Evolutionary conservation across 2,113 vertebrate species (phyloP), one percentile per base, ranked within the genome.

Genomic region (Athene noctua): DNA sequence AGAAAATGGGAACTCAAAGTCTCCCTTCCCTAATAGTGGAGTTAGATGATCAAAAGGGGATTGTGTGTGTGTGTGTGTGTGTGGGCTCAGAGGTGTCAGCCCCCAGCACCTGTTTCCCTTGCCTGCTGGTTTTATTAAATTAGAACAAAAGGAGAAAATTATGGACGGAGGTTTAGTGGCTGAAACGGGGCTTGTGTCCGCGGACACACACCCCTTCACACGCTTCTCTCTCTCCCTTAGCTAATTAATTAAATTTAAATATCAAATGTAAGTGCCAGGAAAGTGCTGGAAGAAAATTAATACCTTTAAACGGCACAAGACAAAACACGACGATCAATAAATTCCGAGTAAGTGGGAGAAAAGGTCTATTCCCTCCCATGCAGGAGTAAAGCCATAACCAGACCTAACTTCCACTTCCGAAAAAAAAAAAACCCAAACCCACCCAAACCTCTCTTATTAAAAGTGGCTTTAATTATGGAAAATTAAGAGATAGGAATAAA

Each of bases 161-260:
- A 66, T 13, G 55, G 74, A 74, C 19, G 2, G 62, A 72, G 73
- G 80, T 88, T 93, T 62, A 63, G 61, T 5, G 46, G 38, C 10
- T 57, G 85, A 62, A 91, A 58, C 0, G 13, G 62, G 59, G 70
- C 36, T 94, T 29, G 42, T 57, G 65, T 42, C 80, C 1, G 27
- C 15, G 4, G 52, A 91, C 26, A 27, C 51, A 6, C 36, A 14
- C 52, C 14, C 6, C 36, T 5, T 5, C 47, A 21, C 63, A 14
- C 3, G 5, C 27, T 26, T 10, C 25, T 21, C 36, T 54, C 66
- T 30, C 40, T 59, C 42, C 21, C 61, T 82, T 55, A 68, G 57
- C 30, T 86, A 87, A 92, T 96, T 96, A 96, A 94, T 96, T 88
- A 92, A 82, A 92, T 96, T 94, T 93, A 96, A 90, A 96, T 78